phyloP scores from a whole-genome alignment of 1,140 invertebrate species.

The Conopomorpha cramerella region DNA sequence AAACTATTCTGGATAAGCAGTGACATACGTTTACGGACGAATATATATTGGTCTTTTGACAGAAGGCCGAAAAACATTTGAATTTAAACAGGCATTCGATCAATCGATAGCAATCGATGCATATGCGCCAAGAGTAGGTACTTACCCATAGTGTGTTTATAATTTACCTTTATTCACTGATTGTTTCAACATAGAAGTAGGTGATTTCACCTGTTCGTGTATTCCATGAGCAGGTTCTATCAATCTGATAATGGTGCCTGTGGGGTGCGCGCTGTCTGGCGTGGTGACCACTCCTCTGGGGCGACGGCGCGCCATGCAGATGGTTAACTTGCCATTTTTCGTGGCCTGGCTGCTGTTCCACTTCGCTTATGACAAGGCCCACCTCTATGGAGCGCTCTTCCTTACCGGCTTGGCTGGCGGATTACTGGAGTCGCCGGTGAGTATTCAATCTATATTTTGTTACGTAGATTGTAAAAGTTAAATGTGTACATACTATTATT shows the following conservation, averaged over 20 bases:
- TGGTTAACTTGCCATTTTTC: constrained; percentile 72
- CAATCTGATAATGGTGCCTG: constrained; percentile 74
- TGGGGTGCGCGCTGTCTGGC: constrained; percentile 76
- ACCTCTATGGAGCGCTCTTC: constrained; percentile 69
- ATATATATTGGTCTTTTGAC: too few species aligned
- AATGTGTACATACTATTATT: not conserved
- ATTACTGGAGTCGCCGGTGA: constrained; percentile 77
- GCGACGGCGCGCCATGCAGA: constrained; percentile 71
- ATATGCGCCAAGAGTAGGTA: too few species aligned
- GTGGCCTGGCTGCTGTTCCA: constrained; percentile 73
- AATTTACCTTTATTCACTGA: not conserved
- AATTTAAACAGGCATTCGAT: too few species aligned
- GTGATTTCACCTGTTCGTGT: too few species aligned
- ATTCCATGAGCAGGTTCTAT: constrained; percentile 82
- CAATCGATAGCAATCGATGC: too few species aligned
- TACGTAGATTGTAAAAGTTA: not conserved
- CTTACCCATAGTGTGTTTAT: constrained; percentile 3
- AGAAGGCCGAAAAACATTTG: too few species aligned
- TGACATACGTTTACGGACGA: too few species aligned
- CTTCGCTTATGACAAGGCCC: constrained; percentile 62
- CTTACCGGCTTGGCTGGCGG: constrained; percentile 75
- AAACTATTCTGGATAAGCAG: too few species aligned
- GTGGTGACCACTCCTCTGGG: constrained; percentile 70
- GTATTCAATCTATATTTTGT: constrained; percentile 17
- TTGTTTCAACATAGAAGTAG: constrained; percentile 1